Percentiles rank a stretch among this genome's conserved stretches.
phyloP scores from a whole-genome alignment of 2,113 vertebrate genomes.

The Pantherophis guttatus region DNA sequence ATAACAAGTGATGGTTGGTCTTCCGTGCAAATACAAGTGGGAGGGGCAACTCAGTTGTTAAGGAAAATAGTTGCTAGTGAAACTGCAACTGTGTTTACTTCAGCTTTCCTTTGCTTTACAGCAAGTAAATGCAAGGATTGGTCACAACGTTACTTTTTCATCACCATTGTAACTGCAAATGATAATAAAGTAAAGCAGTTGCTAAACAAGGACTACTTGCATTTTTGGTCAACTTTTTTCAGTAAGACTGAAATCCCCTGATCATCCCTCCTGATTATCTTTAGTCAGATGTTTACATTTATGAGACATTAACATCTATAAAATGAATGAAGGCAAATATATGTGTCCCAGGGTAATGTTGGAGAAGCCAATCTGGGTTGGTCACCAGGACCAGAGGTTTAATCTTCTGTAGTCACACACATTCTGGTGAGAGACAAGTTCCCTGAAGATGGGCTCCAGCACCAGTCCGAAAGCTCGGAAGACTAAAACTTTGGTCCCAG shows the following conservation, averaged over 20 bases:
- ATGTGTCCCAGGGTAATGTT: background rate
- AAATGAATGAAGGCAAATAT: background rate
- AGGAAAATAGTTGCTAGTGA: background rate
- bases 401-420: background rate
- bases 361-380: background rate
- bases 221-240: background rate
- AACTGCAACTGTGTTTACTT: background rate
- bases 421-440: background rate
- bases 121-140: background rate
- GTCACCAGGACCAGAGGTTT: background rate
- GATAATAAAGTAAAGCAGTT: background rate
- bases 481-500: background rate
- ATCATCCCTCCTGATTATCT: background rate
- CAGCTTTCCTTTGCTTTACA: background rate
- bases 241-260: background rate
- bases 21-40: background rate
- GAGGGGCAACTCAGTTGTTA: background rate
- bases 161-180: background rate
- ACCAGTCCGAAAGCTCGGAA: background rate
- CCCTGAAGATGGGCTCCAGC: background rate
- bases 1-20: background rate
- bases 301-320: background rate
- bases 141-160: background rate
- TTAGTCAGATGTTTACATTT: background rate
- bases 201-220: background rate